Evolutionary conservation across 2,888 invertebrate species (phyloP), one percentile per base, ranked within the genome.

Genomic region (Cacoxenus indagator): DNA sequence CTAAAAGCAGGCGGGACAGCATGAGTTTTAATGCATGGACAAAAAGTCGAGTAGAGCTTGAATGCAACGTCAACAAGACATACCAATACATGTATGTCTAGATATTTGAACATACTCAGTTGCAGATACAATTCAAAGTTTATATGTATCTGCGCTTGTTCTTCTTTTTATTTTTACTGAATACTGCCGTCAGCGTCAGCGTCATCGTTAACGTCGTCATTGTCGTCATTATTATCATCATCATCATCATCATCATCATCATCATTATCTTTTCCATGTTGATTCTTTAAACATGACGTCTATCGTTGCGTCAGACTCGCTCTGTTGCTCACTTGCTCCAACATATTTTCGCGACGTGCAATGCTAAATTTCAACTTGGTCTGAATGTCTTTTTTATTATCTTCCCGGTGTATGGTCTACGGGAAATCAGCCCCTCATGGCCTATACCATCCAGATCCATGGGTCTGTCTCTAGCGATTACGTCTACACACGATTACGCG

Each of bases 41-140:
- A n/a, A n/a, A n/a, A n/a, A n/a, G n/a, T n/a, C n/a, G 14, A 37
- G 37, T 4, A 11, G 37, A 37, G 22, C 22, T 22, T n/a, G n/a
- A 22, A 51, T 51, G 51, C 51, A 51, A 51, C 22, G 51, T 51
- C 51, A 51, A 51, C 51, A 51, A 22, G n/a, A 48, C 51, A 37
- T 37, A 22, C 51, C 17, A 17, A 51, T 22, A 51, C 24, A 51
- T 17, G 8, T 1, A 51, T 8, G 8, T 19, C n/a, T 9, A 14
- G 0, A 19, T 17, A 48, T 48, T 17, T 48, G 48, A 19, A 48
- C 19, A 22, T 6, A 4, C 37, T n/a, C n/a, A n/a, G n/a, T n/a
- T n/a, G n/a, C n/a, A n/a, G n/a, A 37, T 37, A 37, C 9, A 37
- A 37, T 37, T 37, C 14, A 37, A 37, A 14, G 9, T 37, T 8